Base-by-base conservation (phyloP, 2,888 invertebrate genomes). In the Drosophila borborema region DNA sequence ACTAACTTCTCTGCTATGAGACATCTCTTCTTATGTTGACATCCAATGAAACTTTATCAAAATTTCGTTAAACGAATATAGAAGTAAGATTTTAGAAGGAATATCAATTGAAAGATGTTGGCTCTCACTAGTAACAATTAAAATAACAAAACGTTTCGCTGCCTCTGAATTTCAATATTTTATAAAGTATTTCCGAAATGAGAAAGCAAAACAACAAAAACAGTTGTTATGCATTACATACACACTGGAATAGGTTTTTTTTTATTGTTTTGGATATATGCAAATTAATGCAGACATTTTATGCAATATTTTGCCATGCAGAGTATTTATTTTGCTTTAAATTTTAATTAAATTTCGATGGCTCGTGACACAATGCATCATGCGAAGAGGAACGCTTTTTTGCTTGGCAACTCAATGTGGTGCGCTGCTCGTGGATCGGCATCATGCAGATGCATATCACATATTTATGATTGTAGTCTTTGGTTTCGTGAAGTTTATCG, bases 321-420 rank as follows among this genome's bases (percentile, higher is more conserved):
- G 49, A 66, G 61, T 51, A 64, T 83, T 81, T 46, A 28, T 46
- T 46, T 23, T 16, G 46, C 16, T 23, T 46, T 23, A 16, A 16
- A 46, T 46, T 23, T 46, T 28, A 46, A 46, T 46, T 46, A 83
- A 75, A 81, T 64, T 66, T 71, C 55, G 84, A 23, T 23, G 46
- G 23, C 28, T 23, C 46, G 8, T 46, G 16, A 14, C 46, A 46
- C 23, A 46, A 9, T 46, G 46, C 28, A 46, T 77, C n/a, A 23
- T 5, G 8, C 9, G 14, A 18, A 5, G 2, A 3, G 9, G 0
- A 3, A 16, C 14, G 16, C 10, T 2, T 10, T 28, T 58, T n/a
- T 10, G 45, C 4, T 16, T 23, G 23, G 1, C 28, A 18, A 9
- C 18, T 41, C 7, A 16, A 12, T 41, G 16, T 10, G 86, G 78